Conservation (phyloP, 2,113 vertebrate genomes). For the Zosterops borbonicus region DNA sequence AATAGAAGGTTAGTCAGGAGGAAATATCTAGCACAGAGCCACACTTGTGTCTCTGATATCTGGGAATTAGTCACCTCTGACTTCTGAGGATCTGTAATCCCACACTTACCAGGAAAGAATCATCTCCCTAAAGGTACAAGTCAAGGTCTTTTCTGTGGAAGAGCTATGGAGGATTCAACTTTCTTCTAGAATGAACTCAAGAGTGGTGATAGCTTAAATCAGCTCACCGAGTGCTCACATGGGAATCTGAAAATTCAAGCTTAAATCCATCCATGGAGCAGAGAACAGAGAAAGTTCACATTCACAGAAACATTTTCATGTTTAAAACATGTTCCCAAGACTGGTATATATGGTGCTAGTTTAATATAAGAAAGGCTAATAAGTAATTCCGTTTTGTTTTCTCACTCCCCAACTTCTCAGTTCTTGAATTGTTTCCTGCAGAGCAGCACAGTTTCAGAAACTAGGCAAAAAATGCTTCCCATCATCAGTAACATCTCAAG, state of each 20-base stretch:
- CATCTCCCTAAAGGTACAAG: not conserved
- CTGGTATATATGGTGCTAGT: not conserved
- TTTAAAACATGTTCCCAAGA: not conserved
- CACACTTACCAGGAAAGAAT: not conserved
- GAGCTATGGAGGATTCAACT: not conserved
- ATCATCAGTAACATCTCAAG: not conserved
- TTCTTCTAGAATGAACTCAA: not conserved
- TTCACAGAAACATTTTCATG: not conserved
- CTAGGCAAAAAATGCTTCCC: not conserved
- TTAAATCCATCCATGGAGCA: not conserved
- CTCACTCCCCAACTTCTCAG: not conserved
- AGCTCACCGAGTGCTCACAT: fast-evolving
- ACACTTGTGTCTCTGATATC: not conserved
- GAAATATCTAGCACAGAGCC: not conserved
- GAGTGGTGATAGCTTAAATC: not conserved
- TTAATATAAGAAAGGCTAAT: too few relatives aligned
- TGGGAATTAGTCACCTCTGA: not conserved
- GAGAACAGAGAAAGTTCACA: not conserved
- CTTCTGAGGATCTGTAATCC: not conserved
- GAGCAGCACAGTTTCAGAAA: not conserved
- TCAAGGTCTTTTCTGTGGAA: not conserved
- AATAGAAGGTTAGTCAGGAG: not conserved
- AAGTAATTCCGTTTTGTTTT: not conserved
- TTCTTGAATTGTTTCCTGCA: not conserved
- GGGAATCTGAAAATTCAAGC: not conserved